Percentiles rank a stretch among this genome's conserved stretches.
Evolutionary conservation across 1,140 invertebrate species (phyloP).

Genomic region (Caenorhabditis latens): DNA sequence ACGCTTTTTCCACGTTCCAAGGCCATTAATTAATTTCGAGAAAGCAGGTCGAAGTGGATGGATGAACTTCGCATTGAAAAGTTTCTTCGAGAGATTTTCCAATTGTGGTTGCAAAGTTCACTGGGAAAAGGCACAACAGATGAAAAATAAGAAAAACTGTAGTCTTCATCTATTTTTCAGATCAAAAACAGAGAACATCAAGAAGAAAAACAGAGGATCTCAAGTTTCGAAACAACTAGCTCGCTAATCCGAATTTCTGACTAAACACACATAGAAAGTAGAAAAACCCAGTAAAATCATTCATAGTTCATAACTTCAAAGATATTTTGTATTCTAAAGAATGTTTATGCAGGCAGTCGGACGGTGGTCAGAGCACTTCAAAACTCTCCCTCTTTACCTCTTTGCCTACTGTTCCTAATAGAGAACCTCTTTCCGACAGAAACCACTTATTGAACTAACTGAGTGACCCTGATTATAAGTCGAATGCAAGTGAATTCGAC

Average conservation of each 20-base stretch:
- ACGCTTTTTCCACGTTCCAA: background rate
- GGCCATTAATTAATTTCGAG: conserved; percentile 55
- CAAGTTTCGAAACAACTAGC: too few relatives aligned
- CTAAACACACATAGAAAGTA: too few relatives aligned
- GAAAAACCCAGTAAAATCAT: too few relatives aligned
- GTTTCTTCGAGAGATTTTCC: background rate
- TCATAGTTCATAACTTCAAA: background rate
- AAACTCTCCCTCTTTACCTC: background rate
- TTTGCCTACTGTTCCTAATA: background rate
- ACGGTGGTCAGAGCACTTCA: conserved; percentile 7
- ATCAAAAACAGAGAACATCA: too few relatives aligned
- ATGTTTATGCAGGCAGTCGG: conserved; percentile 13
- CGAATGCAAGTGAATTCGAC: background rate
- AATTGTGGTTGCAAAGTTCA: too few relatives aligned
- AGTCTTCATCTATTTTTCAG: too few relatives aligned
- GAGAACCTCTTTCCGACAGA: background rate
- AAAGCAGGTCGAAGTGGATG: background rate
- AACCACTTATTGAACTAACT: background rate
- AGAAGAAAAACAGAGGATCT: too few relatives aligned
- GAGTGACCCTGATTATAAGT: background rate
- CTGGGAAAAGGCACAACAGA: too few relatives aligned
- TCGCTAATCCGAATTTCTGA: too few relatives aligned
- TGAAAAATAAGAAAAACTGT: too few relatives aligned
- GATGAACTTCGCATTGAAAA: background rate
- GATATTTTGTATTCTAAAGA: background rate